Evolutionary conservation across 1,140 invertebrate species (phyloP), one percentile per base, ranked within the genome.

Genomic region (Druon quercuslanigerum): DNA sequence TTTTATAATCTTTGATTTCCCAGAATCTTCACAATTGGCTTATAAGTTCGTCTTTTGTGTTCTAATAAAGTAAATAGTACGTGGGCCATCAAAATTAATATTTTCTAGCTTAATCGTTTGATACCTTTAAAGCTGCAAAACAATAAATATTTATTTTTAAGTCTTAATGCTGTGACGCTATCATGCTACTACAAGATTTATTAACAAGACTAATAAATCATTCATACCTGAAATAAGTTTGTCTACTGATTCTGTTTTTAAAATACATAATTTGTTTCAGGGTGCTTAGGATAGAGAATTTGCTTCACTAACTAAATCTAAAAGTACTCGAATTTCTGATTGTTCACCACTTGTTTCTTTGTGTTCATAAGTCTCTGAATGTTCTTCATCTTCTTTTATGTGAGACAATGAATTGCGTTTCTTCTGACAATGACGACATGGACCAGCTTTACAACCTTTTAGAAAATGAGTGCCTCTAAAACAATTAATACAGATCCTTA

Each of bases 401-500:
- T 16, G 33, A 40, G 70, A 70, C 60, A 72, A 74, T 33, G 79
- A 60, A 40, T 81, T 81, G 66, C 79, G 77, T n/a, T 66, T 60
- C 17, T 50, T 60, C 6, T 66, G 57, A 25, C 80, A 81, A 50
- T 76, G 50, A 9, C 73, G 71, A 52, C 80, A 79, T 17, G 75
- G 72, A 52, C 74, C 74, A 71, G 60, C 72, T 56, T 56, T 76
- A 72, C 80, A 81, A 16, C 72, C 71, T 25, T 79, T 76, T 14
- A 66, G 60, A 70, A 74, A 79, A 19, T 78, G 74, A 70, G 70
- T 73, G 50, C 75, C 75, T 19, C 72, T 74, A 40, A 81, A 52
- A 50, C 74, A 81, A 71, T 81, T 81, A 2, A 74, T 51, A 50
- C 77, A 81, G 1, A 81, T 60, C n/a, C 57, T 57, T 14, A 78